phyloP scores from a whole-genome alignment of 1,140 invertebrate genomes.

The Diprion similis region DNA sequence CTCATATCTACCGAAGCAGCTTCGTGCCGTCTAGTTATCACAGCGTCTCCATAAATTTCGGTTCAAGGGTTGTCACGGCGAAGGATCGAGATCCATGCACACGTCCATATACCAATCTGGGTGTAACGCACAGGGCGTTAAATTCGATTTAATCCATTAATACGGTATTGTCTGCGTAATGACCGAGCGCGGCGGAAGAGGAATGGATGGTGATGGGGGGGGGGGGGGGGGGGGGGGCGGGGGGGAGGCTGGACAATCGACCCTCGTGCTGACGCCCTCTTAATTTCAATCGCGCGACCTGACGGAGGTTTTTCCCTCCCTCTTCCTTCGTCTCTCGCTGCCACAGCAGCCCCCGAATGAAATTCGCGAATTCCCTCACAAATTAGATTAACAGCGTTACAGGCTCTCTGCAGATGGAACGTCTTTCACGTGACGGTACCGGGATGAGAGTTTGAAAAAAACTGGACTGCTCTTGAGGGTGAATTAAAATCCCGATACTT shows the following conservation, averaged over 20 bases:
- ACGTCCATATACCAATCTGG: not conserved
- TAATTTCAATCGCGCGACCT: not conserved
- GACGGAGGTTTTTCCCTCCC: not conserved
- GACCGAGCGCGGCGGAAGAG: constrained; percentile 30
- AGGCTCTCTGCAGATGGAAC: too few relatives aligned
- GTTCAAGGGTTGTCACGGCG: not conserved
- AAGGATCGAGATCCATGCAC: not conserved
- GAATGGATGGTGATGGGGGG: too few relatives aligned
- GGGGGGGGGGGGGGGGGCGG: not conserved
- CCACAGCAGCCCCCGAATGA: not conserved
- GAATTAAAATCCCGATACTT: too few relatives aligned
- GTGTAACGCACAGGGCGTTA: constrained; percentile 38
- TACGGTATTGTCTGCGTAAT: constrained; percentile 53
- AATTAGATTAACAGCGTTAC: not conserved
- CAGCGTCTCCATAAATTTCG: too few relatives aligned
- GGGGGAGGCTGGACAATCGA: not conserved
- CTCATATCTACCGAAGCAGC: too few relatives aligned
- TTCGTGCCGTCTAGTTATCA: too few relatives aligned
- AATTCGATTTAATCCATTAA: constrained; percentile 56
- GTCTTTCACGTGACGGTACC: too few relatives aligned
- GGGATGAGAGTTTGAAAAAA: too few relatives aligned
- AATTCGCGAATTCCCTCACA: not conserved
- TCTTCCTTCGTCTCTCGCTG: too few relatives aligned
- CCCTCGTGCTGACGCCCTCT: not conserved
- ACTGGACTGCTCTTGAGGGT: too few relatives aligned